Evolutionary conservation across 2,888 invertebrate genomes (phyloP).

Genomic region (Diaphora mendica): DNA sequence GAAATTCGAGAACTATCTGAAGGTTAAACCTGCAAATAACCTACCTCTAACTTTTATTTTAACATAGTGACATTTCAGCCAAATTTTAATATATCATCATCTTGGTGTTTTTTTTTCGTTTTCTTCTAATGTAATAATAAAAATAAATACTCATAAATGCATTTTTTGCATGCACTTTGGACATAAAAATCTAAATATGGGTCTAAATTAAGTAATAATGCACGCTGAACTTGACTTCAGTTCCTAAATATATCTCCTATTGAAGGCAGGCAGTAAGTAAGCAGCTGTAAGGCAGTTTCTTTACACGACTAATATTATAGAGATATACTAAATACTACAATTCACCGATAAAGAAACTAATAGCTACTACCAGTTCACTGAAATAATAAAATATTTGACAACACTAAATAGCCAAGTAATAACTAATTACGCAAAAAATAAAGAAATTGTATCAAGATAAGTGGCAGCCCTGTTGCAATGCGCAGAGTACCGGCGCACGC

Average conservation of each 20-base stretch:
- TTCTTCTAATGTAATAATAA: too few relatives aligned
- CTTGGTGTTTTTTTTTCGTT: too few relatives aligned
- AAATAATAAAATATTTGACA: background rate
- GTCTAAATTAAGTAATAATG: background rate
- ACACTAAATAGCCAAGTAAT: background rate
- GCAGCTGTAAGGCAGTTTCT: background rate
- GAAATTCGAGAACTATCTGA: too few relatives aligned
- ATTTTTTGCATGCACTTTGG: too few relatives aligned
- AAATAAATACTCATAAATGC: too few relatives aligned
- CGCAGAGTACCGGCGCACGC: slow-evolving; percentile 80
- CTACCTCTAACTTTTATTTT: too few relatives aligned
- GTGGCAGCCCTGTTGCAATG: slow-evolving; percentile 62
- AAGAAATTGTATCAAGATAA: slow-evolving; percentile 2
- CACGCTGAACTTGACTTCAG: background rate
- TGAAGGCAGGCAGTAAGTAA: background rate
- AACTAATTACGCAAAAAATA: background rate
- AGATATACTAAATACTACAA: background rate
- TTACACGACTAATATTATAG: background rate
- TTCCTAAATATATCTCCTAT: background rate
- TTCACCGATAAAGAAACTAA: background rate
- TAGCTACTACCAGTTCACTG: background rate
- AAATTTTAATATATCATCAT: too few relatives aligned
- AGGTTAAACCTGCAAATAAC: too few relatives aligned
- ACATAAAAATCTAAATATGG: too few relatives aligned
- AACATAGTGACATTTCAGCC: too few relatives aligned